Conservation (phyloP, 2,113 vertebrate genomes). For the Helogale parvula region DNA sequence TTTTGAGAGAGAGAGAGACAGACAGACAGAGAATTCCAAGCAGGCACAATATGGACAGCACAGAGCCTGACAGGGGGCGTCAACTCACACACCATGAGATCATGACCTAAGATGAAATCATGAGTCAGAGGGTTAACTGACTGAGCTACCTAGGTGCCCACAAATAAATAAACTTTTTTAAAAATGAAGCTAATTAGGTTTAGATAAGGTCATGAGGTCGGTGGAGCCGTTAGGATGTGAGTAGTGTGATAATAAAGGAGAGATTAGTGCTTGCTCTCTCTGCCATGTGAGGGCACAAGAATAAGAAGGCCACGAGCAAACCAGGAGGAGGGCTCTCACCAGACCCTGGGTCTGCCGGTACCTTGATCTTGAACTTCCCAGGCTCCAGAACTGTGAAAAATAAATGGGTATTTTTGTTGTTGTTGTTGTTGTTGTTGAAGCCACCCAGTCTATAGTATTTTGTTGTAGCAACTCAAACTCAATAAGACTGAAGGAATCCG, state of each 20-base stretch:
- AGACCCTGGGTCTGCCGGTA: not conserved
- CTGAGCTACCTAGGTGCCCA: too few relatives aligned
- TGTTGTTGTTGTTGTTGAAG: not conserved
- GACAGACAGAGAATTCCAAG: too few relatives aligned
- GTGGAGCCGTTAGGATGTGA: not conserved
- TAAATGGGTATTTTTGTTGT: too few relatives aligned
- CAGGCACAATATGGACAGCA: too few relatives aligned
- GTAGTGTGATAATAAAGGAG: not conserved
- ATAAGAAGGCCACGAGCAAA: not conserved
- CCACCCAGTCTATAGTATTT: not conserved
- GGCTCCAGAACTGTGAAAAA: not conserved
- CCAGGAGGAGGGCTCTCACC: not conserved
- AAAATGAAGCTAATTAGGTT: not conserved
- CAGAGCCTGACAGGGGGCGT: too few relatives aligned
- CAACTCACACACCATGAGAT: too few relatives aligned
- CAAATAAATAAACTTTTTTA: too few relatives aligned
- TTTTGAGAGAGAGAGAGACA: too few relatives aligned
- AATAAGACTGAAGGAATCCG: not conserved
- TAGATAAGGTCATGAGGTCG: not conserved
- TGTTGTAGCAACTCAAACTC: not conserved
- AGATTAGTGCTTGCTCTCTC: not conserved
- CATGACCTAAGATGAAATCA: too few relatives aligned
- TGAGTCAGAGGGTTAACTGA: too few relatives aligned
- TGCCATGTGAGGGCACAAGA: not conserved
- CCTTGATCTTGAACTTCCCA: not conserved